Evolutionary conservation across 2,797 vertebrate species (phyloP).

Genomic region (Astyanax mexicanus): DNA sequence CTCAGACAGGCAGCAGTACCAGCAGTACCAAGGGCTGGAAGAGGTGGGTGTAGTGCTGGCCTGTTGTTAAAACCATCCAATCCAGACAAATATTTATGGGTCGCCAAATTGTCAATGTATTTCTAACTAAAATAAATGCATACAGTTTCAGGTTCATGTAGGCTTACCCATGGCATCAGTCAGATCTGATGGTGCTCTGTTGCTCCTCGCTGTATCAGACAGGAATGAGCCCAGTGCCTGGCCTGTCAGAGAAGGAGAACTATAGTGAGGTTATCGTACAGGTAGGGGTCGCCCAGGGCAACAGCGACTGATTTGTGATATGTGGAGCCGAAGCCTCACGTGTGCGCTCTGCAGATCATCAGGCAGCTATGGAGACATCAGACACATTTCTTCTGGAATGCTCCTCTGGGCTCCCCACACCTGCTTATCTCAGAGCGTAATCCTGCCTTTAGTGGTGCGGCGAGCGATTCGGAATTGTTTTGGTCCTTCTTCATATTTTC

Average conservation of each 20-base stretch:
- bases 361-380: slow-evolving; percentile 32
- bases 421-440: slow-evolving; percentile 40
- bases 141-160: slow-evolving; percentile 9
- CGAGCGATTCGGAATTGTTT: slow-evolving; percentile 41
- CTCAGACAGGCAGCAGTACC: too few species aligned
- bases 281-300: slow-evolving; percentile 33
- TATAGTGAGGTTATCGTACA: slow-evolving; percentile 7
- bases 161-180: neutral
- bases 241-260: slow-evolving; percentile 20
- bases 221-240: slow-evolving; percentile 18
- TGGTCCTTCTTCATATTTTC: slow-evolving; percentile 42
- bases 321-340: slow-evolving; percentile 11
- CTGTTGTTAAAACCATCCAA: too few species aligned
- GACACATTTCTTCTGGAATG: slow-evolving; percentile 51
- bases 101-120: too few species aligned
- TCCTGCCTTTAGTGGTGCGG: slow-evolving; percentile 45
- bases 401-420: slow-evolving; percentile 40
- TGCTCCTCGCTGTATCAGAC: neutral
- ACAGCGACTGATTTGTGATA: slow-evolving; percentile 41
- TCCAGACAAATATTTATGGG: too few species aligned
- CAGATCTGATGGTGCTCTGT: neutral
- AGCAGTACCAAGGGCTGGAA: too few species aligned
- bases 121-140: slow-evolving; percentile 3
- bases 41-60: too few species aligned
- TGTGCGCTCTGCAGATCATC: slow-evolving; percentile 43